phyloP scores from a whole-genome alignment of 1,140 invertebrate genomes.

The Campoletis sonorensis region DNA sequence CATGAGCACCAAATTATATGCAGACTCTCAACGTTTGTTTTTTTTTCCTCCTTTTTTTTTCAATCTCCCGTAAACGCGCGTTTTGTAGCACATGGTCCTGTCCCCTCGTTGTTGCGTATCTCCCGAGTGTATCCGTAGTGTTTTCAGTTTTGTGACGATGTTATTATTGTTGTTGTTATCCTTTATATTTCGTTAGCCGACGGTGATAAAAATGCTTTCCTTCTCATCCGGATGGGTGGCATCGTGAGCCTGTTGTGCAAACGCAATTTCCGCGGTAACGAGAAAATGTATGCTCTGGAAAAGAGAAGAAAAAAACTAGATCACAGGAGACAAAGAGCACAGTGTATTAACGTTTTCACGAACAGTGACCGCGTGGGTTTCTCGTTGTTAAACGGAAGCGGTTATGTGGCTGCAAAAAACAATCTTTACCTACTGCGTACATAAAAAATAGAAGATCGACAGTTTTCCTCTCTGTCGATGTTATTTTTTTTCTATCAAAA shows the following conservation, averaged over 20 bases:
- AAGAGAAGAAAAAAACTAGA: neutral
- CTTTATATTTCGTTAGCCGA: neutral
- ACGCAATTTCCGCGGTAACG: conserved; percentile 1
- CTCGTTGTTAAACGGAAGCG: neutral
- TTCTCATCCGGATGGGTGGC: neutral
- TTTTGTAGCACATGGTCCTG: no score
- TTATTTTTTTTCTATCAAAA: no score
- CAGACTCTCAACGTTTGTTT: no score
- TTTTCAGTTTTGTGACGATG: neutral
- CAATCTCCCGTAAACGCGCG: no score
- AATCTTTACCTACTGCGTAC: neutral
- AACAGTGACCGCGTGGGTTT: neutral
- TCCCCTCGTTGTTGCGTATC: neutral
- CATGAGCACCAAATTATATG: no score
- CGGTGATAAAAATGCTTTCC: conserved; percentile 3
- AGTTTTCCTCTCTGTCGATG: no score
- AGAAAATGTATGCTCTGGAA: conserved; percentile 2
- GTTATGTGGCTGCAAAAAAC: neutral
- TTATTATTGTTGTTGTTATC: neutral
- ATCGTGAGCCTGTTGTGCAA: neutral
- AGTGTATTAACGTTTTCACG: neutral
- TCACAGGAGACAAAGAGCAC: neutral
- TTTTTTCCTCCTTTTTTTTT: no score
- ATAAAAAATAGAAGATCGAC: neutral
- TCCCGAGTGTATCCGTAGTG: neutral